Conservation (phyloP, 2,797 vertebrate genomes). For the Sebastiscus albofasciatus region DNA sequence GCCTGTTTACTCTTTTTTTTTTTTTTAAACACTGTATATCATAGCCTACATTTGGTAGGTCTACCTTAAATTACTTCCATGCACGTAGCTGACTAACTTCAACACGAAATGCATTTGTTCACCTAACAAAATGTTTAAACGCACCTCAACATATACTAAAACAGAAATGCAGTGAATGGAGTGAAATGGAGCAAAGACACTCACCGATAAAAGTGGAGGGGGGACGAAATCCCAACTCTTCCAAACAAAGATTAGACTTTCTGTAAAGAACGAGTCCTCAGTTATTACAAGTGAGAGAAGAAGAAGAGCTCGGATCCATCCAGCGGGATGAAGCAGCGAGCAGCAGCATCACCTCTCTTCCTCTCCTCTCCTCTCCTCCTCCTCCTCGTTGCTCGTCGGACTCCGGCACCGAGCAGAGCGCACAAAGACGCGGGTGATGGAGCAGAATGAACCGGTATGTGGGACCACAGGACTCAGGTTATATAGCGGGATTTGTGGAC, state of each 20-base stretch:
- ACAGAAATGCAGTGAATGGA: not conserved
- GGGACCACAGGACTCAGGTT: not conserved
- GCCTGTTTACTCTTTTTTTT: not conserved
- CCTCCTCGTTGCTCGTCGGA: not conserved
- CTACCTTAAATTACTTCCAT: not conserved
- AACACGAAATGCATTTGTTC: not conserved
- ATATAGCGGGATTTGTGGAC: not conserved
- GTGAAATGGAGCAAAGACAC: not conserved
- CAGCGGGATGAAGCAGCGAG: constrained; percentile 28
- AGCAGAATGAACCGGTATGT: not conserved
- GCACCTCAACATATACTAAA: not conserved
- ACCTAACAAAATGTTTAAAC: not conserved
- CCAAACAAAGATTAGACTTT: constrained; percentile 20
- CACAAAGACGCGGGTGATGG: constrained; percentile 13
- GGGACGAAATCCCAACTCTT: constrained; percentile 43
- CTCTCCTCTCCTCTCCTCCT: not conserved
- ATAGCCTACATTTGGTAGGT: not conserved
- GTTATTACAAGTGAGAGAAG: not conserved
- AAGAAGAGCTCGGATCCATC: constrained; percentile 31
- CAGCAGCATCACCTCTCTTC: constrained; percentile 40
- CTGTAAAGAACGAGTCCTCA: constrained; percentile 15
- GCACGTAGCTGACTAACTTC: not conserved
- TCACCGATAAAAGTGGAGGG: constrained; percentile 46
- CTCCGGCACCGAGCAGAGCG: constrained; percentile 34
- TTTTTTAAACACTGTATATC: not conserved